Percentiles rank a stretch among this genome's conserved stretches.
These are phyloP conservation scores for Sycophaga agraensis DNA, from an alignment of 1,140 invertebrate species.

Conservation along the genomic window DNA sequence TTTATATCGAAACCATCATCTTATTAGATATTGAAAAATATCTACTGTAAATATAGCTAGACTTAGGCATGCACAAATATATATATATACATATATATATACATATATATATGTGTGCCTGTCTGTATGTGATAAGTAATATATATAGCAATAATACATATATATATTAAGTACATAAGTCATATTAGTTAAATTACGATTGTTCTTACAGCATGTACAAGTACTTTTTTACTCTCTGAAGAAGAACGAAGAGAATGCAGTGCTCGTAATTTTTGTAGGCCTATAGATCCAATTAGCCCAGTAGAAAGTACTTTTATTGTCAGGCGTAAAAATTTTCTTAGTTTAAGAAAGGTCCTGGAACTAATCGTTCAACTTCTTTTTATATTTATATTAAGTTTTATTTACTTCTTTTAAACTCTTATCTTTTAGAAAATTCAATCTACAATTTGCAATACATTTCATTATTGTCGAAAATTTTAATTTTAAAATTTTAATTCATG, in stretches of 20 bases:
- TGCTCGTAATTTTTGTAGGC: not conserved
- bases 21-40: conserved; percentile 27
- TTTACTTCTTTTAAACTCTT: not conserved
- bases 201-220: conserved; percentile 29
- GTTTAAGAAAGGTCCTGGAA: not conserved
- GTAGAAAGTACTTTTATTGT: conserved; percentile 12
- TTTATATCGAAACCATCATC: conserved; percentile 13
- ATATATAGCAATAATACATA: too few species aligned
- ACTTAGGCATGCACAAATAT: conserved; percentile 8
- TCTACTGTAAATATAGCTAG: conserved; percentile 20
- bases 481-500: conserved; percentile 21
- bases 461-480: conserved; percentile 28
- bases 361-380: conserved; percentile 18
- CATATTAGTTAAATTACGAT: conserved; percentile 26
- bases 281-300: not conserved
- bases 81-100: not conserved
- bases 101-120: not conserved
- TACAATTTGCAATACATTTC: conserved; percentile 5
- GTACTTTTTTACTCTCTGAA: not conserved
- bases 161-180: conserved; percentile 23
- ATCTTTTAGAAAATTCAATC: conserved; percentile 10
- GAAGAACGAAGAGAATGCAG: conserved; percentile 12
- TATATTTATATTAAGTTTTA: not conserved
- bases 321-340: conserved; percentile 21
- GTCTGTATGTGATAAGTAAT: not conserved